Base-by-base conservation (phyloP, 2,888 invertebrate genomes). In the Mesoligia furuncula region DNA sequence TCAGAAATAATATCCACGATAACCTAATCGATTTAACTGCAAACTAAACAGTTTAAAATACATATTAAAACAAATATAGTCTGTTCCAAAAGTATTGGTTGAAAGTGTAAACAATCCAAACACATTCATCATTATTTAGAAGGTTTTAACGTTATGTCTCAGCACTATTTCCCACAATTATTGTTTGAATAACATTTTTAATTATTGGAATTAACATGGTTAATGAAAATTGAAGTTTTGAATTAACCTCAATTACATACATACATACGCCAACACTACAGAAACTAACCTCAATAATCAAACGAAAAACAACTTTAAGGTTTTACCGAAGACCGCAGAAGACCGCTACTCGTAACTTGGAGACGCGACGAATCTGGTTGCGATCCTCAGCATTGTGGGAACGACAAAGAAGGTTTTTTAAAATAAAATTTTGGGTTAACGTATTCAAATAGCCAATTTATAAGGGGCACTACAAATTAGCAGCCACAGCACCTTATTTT, bases 21-120 rank as follows among this genome's bases (percentile, higher is more conserved):
- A 62, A 67, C 17, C 6, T 39, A 70, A 76, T 83, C 83, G 66
- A 73, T 81, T 81, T 66, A 57, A 76, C 27, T 74, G 27, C 65
- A 27, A 75, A 69, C n/a, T 24, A 51, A 84, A 82, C n/a, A 59
- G 59, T 59, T 67, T 61, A 31, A 36, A 72, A 64, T 27, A 54
- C 65, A 62, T 67, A 42, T 65, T 36, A 17, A 36, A 57, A 69
- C 1, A 36, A 11, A n/a, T 20, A 59, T 27, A 39, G n/a, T 20
- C 11, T 39, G 11, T n/a, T 39, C 7, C 7, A n/a, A 36, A 69
- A 20, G 11, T 20, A 39, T 20, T 11, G 39, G 11, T 13, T 39
- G 7, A 69, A 39, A 69, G 20, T 69, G n/a, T 59, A 57, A 59
- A 39, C 36, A 69, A n/a, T n/a, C 7, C 69, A 11, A 11, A 48